A percentile compares a stretch with the other conserved stretches of the same genome.
phyloP scores from a whole-genome alignment of 1,140 invertebrate species.

The Tetramorium alpestre region DNA sequence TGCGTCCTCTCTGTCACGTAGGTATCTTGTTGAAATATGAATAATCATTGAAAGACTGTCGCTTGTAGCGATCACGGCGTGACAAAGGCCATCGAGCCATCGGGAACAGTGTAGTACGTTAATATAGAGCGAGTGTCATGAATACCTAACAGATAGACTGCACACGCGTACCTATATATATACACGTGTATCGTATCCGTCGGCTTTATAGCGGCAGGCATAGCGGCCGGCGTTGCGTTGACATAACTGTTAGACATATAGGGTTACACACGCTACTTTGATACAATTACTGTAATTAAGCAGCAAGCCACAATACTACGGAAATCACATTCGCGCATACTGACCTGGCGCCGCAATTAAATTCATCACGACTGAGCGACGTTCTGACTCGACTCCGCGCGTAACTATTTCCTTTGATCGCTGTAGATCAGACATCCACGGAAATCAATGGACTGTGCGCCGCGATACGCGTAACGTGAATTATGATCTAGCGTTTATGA shows the following conservation, averaged over 20 bases:
- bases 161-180: neutral
- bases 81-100: constrained; percentile 32
- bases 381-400: constrained; percentile 12
- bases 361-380: constrained; percentile 60
- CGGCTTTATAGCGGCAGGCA: constrained; percentile 56
- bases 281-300: constrained; percentile 73
- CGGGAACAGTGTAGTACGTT: constrained; percentile 28
- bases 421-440: constrained; percentile 5
- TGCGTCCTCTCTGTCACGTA: neutral
- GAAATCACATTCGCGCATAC: constrained; percentile 66
- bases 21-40: neutral
- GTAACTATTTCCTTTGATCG: constrained; percentile 54
- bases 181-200: constrained; percentile 19
- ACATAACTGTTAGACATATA: constrained; percentile 61
- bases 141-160: constrained; percentile 54
- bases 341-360: constrained; percentile 53
- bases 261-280: constrained; percentile 65
- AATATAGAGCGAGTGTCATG: constrained; percentile 49
- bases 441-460: neutral
- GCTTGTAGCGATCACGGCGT: neutral
- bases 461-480: neutral
- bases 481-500: neutral
- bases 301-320: constrained; percentile 62
- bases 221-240: constrained; percentile 24
- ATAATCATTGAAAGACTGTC: neutral